Percentiles rank a stretch among this genome's conserved stretches.
Conservation (phyloP, 1,140 invertebrate genomes). For the Dinothrombium tinctorium region DNA sequence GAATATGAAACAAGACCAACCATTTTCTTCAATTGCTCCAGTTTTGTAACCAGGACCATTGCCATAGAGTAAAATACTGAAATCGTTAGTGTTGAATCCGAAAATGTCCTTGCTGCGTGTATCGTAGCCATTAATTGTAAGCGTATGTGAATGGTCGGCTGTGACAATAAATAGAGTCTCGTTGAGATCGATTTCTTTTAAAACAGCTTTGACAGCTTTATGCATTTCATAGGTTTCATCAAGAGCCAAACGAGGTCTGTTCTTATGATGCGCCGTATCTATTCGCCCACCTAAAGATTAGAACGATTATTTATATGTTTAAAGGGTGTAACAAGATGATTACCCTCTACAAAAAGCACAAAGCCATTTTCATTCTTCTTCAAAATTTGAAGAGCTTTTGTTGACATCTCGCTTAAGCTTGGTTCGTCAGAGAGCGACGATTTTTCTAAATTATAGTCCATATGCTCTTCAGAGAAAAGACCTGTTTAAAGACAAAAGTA, state of each 20-base stretch:
- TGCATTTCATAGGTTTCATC: slow-evolving; percentile 17
- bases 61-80: slow-evolving; percentile 39
- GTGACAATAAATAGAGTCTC: slow-evolving; percentile 18
- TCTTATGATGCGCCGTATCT: slow-evolving; percentile 33
- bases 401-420: slow-evolving; percentile 22
- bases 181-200: slow-evolving; percentile 16
- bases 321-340: not conserved
- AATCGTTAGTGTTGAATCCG: slow-evolving; percentile 18
- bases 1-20: too few relatives aligned
- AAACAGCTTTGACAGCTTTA: slow-evolving; percentile 15
- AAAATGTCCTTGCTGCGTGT: not conserved
- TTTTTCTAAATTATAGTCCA: too few relatives aligned
- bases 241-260: slow-evolving; percentile 19
- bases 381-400: slow-evolving; percentile 22
- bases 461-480: too few relatives aligned
- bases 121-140: slow-evolving; percentile 17
- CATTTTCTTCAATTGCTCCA: not conserved
- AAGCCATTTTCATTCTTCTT: slow-evolving; percentile 20
- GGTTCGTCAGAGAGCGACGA: slow-evolving; percentile 17
- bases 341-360: slow-evolving; percentile 20
- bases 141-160: slow-evolving; percentile 19
- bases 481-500: too few relatives aligned
- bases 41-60: slow-evolving; percentile 20
- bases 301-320: not conserved
- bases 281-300: slow-evolving; percentile 11